Percentiles rank a stretch among this genome's conserved stretches.
These are phyloP conservation scores for Petrolisthes manimaculis DNA, from an alignment of 2,888 invertebrate genomes.

Conservation along the genomic window DNA sequence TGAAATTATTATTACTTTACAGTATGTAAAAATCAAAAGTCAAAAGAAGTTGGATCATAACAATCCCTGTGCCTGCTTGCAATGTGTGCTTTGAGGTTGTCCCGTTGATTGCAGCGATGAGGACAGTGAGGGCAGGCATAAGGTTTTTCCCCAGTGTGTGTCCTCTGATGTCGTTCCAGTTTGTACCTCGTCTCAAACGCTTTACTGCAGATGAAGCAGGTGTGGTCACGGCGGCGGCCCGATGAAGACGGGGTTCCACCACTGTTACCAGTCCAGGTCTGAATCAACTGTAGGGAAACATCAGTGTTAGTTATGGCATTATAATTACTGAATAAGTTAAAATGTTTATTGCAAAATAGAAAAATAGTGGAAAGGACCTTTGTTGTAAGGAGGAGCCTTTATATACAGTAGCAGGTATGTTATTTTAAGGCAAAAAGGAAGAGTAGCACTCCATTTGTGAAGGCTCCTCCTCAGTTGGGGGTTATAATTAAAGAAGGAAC, in stretches of 20 bases:
- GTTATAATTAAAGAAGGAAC: no score
- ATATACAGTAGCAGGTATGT: no score
- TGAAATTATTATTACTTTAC: neutral
- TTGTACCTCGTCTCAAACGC: constrained; percentile 53
- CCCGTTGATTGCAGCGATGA: constrained; percentile 52
- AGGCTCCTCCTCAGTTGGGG: no score
- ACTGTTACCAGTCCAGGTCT: constrained; percentile 23
- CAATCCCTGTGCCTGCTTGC: constrained; percentile 48
- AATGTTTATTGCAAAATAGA: no score
- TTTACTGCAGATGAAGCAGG: constrained; percentile 39
- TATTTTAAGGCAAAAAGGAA: no score
- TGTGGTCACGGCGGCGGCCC: constrained; percentile 35
- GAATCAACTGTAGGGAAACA: constrained; percentile 27
- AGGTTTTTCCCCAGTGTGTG: constrained; percentile 56
- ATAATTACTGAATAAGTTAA: no score
- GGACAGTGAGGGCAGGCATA: constrained; percentile 50
- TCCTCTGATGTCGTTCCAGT: constrained; percentile 48
- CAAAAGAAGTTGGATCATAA: constrained; percentile 35
- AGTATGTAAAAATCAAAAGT: constrained; percentile 10
- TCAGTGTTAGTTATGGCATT: neutral
- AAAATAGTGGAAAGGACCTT: no score
- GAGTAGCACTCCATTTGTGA: no score
- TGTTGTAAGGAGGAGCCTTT: no score
- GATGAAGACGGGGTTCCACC: neutral
- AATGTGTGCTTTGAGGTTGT: constrained; percentile 54